Percentiles rank a stretch among this genome's conserved stretches.
Evolutionary conservation across 2,888 invertebrate species (phyloP).

Genomic region (Laspeyria flexula): DNA sequence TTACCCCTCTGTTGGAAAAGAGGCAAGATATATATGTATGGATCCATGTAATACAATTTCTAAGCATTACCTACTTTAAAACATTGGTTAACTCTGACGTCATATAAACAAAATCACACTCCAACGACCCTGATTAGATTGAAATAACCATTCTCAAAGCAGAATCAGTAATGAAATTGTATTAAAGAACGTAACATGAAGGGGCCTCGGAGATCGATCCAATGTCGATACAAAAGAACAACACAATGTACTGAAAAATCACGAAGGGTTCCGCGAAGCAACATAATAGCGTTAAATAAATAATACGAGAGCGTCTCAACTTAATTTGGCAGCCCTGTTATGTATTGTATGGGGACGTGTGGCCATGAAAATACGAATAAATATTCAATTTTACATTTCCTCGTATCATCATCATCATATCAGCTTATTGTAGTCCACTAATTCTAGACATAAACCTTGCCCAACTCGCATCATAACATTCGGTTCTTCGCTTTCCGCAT

Average conservation of each 20-base stretch:
- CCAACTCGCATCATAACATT: too few species aligned
- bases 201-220: conserved; percentile 27
- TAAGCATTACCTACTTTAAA: too few species aligned
- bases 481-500: too few species aligned
- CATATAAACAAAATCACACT: conserved; percentile 5
- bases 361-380: conserved; percentile 5
- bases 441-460: too few species aligned
- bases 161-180: conserved; percentile 31
- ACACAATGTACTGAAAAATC: conserved; percentile 47
- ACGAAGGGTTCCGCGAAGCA: conserved; percentile 36
- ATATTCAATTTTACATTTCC: too few species aligned
- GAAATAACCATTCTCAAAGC: conserved; percentile 17
- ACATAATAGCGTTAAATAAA: conserved; percentile 55
- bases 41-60: too few species aligned
- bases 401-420: too few species aligned
- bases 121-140: conserved; percentile 12
- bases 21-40: too few species aligned
- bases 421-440: too few species aligned
- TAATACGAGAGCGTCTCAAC: conserved; percentile 50
- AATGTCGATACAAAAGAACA: conserved; percentile 35
- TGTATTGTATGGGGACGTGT: conserved; percentile 18
- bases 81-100: too few species aligned
- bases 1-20: too few species aligned
- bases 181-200: conserved; percentile 18
- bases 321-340: conserved; percentile 49